These are phyloP conservation scores for Cassiopea andromeda DNA, from an alignment of 30 jellyfish, hydroid and myxozoan species.

Conservation along the genomic window DNA sequence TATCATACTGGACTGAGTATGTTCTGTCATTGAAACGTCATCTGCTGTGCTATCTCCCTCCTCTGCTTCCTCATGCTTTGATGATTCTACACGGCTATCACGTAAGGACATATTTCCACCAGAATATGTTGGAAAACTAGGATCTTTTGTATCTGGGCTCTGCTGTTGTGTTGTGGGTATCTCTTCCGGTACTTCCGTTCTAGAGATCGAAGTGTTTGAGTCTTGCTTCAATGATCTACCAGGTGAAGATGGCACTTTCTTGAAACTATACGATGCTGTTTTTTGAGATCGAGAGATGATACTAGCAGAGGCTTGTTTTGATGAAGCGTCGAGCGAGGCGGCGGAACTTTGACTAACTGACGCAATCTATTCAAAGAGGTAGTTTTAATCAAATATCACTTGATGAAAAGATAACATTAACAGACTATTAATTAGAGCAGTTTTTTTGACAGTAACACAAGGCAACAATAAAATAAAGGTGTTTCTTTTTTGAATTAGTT, in stretches of 20 bases:
- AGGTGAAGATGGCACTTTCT: slow-evolving; percentile 1
- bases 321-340: slow-evolving; percentile 32
- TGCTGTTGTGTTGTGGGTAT: slow-evolving; percentile 29
- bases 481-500: too few species aligned
- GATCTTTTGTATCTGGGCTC: slow-evolving; percentile 22
- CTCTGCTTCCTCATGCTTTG: slow-evolving; percentile 8
- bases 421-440: neutral
- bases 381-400: neutral
- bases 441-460: too few species aligned
- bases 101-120: slow-evolving; percentile 16
- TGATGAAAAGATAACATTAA: neutral
- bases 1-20: slow-evolving; percentile 71
- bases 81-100: slow-evolving; percentile 15
- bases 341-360: slow-evolving; percentile 41
- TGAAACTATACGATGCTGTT: neutral
- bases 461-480: too few species aligned
- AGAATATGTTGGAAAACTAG: slow-evolving; percentile 57
- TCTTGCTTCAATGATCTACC: slow-evolving; percentile 11
- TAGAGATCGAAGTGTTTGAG: slow-evolving; percentile 26
- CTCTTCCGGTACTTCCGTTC: slow-evolving; percentile 73
- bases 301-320: slow-evolving; percentile 3
- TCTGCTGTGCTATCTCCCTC: slow-evolving; percentile 61
- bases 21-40: slow-evolving; percentile 65
- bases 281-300: neutral
- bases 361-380: slow-evolving; percentile 12